phyloP scores from a whole-genome alignment of 2,797 vertebrate species.

The Molossus molossus region DNA sequence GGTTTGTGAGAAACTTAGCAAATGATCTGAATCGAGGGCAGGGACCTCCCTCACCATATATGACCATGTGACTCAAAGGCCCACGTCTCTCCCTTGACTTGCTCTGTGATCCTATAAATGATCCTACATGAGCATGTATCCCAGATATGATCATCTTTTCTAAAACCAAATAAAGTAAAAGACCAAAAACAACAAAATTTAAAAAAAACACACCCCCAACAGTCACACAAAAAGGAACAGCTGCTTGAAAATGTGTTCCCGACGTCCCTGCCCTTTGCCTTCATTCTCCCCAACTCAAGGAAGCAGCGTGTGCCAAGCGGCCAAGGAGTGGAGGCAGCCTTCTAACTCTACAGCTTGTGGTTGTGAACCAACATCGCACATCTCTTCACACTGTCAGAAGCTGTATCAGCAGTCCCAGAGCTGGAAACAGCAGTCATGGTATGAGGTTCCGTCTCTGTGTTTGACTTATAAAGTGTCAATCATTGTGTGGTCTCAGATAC shows the following conservation, averaged over 20 bases:
- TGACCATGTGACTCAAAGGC: background rate
- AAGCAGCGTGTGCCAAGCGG: slow-evolving; percentile 66
- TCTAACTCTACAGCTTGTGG: slow-evolving; percentile 80
- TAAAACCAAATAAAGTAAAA: slow-evolving; percentile 65
- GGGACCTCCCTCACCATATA: background rate
- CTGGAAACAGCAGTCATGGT: slow-evolving; percentile 84
- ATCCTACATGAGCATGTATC: background rate
- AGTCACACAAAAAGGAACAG: slow-evolving; percentile 57
- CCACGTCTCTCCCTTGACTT: background rate
- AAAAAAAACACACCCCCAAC: background rate
- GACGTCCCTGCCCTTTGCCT: slow-evolving; percentile 45
- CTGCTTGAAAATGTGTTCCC: slow-evolving; percentile 63
- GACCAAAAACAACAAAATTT: background rate
- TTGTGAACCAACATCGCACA: slow-evolving; percentile 82
- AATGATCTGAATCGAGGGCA: slow-evolving; percentile 44
- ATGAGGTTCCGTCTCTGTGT: slow-evolving; percentile 82
- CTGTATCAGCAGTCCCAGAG: slow-evolving; percentile 70
- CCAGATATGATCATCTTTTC: background rate
- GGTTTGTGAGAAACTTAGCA: background rate
- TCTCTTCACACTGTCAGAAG: slow-evolving; percentile 81
- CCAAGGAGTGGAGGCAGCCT: slow-evolving; percentile 68
- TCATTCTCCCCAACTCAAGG: slow-evolving; percentile 22
- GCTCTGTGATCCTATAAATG: background rate
- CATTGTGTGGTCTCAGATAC: slow-evolving; percentile 85
- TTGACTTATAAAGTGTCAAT: slow-evolving; percentile 86